Base-by-base conservation (phyloP, 2,113 vertebrate genomes). In the Python bivittatus region DNA sequence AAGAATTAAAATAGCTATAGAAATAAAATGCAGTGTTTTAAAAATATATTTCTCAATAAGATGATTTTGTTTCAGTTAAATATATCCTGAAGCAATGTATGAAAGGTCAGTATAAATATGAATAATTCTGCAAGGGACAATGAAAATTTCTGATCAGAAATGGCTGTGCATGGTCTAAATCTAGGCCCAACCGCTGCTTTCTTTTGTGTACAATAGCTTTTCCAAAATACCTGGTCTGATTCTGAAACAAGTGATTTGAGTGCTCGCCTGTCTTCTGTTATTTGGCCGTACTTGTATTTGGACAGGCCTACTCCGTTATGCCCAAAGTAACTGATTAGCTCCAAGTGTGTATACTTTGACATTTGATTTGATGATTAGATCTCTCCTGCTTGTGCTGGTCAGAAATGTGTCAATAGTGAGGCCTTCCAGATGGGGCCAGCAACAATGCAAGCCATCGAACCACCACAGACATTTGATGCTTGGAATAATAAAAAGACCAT, bases 401-500 rank as follows among this genome's bases (percentile, higher is more conserved):
- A 97, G 96, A 96, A 97, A 97, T 96, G 96, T 96, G 97, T 97
- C 96, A 95, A 95, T 96, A 96, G 96, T 97, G 96, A 93, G 96
- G 97, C 97, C 97, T 97, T 97, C 98, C 98, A 98, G 98, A 99
- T 98, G 98, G 98, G 97, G 96, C 97, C 96, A 95, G 94, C 96
- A 97, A 98, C 98, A 98, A 97, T 97, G 96, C 96, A 97, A 95
- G 93, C 96, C 97, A 97, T 97, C 97, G 98, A 98, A 98, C 98
- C 98, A 98, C 98, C 98, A 98, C 98, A 98, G 97, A 97, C 98
- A 97, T 98, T 98, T 98, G 98, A 98, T 98, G 98, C 98, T 98
- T 98, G 97, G 98, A 98, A 98, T 98, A 98, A 99, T 99, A 98
- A 99, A 99, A 98, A 98, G 98, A 98, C 98, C 98, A 98, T 98